Conservation (phyloP, 2,113 vertebrate genomes). For the Copsychus sechellarum region DNA sequence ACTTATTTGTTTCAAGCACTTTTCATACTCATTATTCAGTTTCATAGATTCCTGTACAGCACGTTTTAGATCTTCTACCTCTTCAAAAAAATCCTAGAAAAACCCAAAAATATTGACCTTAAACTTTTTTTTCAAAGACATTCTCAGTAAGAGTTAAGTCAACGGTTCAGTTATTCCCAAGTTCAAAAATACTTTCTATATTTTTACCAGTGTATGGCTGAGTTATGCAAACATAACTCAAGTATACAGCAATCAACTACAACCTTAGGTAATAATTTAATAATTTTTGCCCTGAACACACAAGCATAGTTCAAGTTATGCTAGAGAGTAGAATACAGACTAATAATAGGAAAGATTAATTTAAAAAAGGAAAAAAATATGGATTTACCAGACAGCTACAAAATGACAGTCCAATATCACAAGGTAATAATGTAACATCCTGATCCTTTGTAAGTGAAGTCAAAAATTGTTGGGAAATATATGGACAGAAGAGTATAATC, state of each 20-base stretch:
- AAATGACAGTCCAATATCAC: background rate
- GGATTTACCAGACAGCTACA: background rate
- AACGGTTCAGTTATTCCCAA: background rate
- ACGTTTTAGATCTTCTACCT: slow-evolving; percentile 70
- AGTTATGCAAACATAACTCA: background rate
- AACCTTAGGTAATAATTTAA: background rate
- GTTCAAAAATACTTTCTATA: background rate
- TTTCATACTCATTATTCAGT: slow-evolving; percentile 69
- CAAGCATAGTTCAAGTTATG: background rate
- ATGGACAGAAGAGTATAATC: background rate
- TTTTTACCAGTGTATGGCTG: background rate
- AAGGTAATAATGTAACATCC: background rate
- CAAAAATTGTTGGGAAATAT: background rate
- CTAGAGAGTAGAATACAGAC: background rate
- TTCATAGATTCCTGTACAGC: slow-evolving; percentile 64
- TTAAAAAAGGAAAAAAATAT: background rate
- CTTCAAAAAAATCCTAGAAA: slow-evolving; percentile 72
- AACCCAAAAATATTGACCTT: background rate
- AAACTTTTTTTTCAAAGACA: background rate
- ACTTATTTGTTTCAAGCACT: slow-evolving; percentile 65
- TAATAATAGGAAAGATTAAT: background rate
- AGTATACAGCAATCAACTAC: background rate
- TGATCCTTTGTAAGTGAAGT: background rate
- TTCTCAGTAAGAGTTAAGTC: background rate
- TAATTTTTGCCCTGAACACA: background rate